phyloP scores from a whole-genome alignment of 1,140 invertebrate genomes.

The Mactra quadrangularis region DNA sequence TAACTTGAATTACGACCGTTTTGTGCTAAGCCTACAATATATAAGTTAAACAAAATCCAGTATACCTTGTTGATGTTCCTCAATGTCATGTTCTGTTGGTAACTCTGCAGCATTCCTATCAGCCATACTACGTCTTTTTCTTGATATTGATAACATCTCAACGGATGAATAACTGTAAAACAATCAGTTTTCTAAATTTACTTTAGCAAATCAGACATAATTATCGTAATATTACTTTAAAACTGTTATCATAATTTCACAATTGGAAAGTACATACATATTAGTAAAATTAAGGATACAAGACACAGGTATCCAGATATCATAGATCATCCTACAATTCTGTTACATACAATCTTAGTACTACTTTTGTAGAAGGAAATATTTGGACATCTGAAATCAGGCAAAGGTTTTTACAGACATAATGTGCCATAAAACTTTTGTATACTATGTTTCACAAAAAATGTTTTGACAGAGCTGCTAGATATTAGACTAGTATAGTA shows the following conservation, averaged over 20 bases:
- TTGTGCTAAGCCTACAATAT: no score
- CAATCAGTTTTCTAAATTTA: background rate
- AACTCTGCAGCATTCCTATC: conserved; percentile 48
- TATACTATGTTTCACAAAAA: no score
- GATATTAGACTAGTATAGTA: no score
- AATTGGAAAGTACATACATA: background rate
- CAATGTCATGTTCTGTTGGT: conserved; percentile 61
- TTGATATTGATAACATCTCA: conserved; percentile 66
- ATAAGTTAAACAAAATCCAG: background rate
- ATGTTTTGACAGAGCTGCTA: no score
- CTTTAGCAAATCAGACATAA: background rate
- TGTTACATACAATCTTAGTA: no score
- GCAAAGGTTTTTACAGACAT: no score
- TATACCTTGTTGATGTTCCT: conserved; percentile 66
- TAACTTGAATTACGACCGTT: no score
- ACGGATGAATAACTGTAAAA: conserved; percentile 71
- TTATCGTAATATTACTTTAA: background rate
- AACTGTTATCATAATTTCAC: background rate
- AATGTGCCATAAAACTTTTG: no score
- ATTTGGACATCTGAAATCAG: no score
- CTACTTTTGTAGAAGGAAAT: no score
- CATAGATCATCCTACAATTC: no score
- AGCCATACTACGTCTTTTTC: conserved; percentile 63
- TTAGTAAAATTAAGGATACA: background rate
- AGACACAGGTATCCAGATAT: no score